Base-by-base conservation (phyloP, 2,888 invertebrate species). In the Junonia oenone region DNA sequence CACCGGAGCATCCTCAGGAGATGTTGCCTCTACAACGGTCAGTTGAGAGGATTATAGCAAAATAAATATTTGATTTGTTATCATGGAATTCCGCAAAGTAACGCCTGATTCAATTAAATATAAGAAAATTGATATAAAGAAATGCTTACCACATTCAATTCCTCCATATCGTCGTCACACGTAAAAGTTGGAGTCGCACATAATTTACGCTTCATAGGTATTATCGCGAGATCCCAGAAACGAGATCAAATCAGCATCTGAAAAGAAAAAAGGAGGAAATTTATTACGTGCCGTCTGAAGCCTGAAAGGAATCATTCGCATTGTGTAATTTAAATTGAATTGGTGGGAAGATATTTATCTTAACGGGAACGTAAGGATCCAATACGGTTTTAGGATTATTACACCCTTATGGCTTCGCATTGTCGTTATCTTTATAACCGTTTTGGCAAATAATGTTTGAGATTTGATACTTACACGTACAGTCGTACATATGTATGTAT, bases 151-250 rank as follows among this genome's bases (percentile, higher is more conserved):
- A 85, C 90, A 76, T 87, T 90, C 2, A 90, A 74, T 70, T 90
- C 89, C 68, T 90, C 90, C 90, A 90, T 90, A 13, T 84, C 87
- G 80, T 76, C 78, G 58, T 88, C 88, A 75, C 87, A 88, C 61
- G 75, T 78, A 69, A 82, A 85, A 0, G 83, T 69, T 45, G 81
- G 75, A n/a, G 75, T 63, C n/a, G 62, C 65, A 66, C 87, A 86
- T 79, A 86, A 66, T 78, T 88, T 88, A 11, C 89, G 89, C 85
- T 88, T 88, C 89, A 90, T 90, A 80, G 53, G 85, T 79, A 66
- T 69, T n/a, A 33, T 19, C 55, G 48, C 14, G 6, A 4, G 2
- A 29, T 43, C 11, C 38, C 22, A 35, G 19, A n/a, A 31, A 8
- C 37, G 13, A 56, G 35, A 27, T 43, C 51, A 38, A 57, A n/a